Base-by-base conservation (phyloP, 2,113 vertebrate species). In the Calidris pygmaea region DNA sequence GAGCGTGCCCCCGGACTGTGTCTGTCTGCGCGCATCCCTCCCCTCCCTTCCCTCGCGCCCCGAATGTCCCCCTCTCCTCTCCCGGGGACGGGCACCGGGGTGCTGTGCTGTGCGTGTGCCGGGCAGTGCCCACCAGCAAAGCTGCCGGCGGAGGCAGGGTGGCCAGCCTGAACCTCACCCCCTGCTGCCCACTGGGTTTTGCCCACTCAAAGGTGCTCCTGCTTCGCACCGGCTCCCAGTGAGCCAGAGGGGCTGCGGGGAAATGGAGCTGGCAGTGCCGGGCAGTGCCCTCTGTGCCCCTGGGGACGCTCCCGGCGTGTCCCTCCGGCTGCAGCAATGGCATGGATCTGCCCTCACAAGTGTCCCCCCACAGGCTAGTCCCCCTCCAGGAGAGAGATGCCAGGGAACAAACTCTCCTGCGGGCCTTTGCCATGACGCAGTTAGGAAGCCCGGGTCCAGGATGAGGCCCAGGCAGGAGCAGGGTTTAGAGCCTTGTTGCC, bases 141-240 rank as follows among this genome's bases (percentile, higher is more conserved):
- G n/a, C 48, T 62, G 59, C 90, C 41, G 2, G 41, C 35, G 3
- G 5, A 14, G 30, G 12, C 20, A 17, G 78, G 37, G 43, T 21
- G 58, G 12, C 30, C 72, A 32, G n/a, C 35, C 62, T 1, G 14
- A 71, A 5, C 43, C 26, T 68, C n/a, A 14, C 4, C 5, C 16
- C 23, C 26, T 1, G 4, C 53, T 43, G 34, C 48, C 35, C 1
- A 2, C 0, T 2, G 0, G 5, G 6, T 65, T 59, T 52, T 43
- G 20, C 30, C 47, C 0, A 0, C 4, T 32, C 52, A 3, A 50
- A 43, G 75, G 27, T 72, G 43, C 19, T 79, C 32, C 62, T 6
- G 81, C 34, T 48, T 18, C 71, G 19, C 37, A 29, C 30, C 3
- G 1, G 35, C 2, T 56, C 24, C 2, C 24, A 3, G 34, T 2